A percentile compares a stretch with the other conserved stretches of the same genome.
Evolutionary conservation across 2,888 invertebrate species (phyloP).

Genomic region (Microplitis deprimator): DNA sequence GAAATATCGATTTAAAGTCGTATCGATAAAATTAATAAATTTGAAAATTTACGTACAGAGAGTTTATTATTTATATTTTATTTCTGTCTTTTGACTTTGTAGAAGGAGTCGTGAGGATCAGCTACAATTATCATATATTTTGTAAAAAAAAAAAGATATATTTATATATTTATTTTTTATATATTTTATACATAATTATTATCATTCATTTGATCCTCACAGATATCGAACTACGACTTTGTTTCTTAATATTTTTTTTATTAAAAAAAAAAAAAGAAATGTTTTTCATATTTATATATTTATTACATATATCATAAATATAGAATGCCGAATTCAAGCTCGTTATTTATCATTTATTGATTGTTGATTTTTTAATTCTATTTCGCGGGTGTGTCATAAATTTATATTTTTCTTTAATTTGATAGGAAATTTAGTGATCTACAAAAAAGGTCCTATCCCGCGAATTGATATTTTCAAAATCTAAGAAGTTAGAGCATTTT

Average conservation of each 20-base stretch:
- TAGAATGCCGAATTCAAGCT: not conserved
- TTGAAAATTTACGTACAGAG: constrained; percentile 5
- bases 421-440: too few species aligned
- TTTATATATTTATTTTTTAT: not conserved
- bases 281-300: constrained; percentile 8
- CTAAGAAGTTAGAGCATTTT: too few species aligned
- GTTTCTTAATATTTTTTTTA: constrained; percentile 13
- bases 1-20: not conserved
- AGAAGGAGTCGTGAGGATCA: constrained; percentile 58
- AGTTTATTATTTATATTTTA: constrained; percentile 24
- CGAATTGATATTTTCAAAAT: too few species aligned
- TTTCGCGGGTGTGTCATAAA: constrained; percentile 25
- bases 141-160: constrained; percentile 33
- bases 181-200: constrained; percentile 15
- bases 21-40: not conserved
- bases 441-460: too few species aligned
- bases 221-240: constrained; percentile 34
- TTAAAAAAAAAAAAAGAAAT: not conserved
- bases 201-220: constrained; percentile 24
- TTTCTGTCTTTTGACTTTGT: constrained; percentile 52
- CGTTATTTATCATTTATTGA: constrained; percentile 21
- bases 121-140: constrained; percentile 11
- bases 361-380: constrained; percentile 28
- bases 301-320: not conserved
- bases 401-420: not conserved